Evolutionary conservation across 2,888 invertebrate species (phyloP), one percentile per base, ranked within the genome.

Genomic region (Gortyna flavago): DNA sequence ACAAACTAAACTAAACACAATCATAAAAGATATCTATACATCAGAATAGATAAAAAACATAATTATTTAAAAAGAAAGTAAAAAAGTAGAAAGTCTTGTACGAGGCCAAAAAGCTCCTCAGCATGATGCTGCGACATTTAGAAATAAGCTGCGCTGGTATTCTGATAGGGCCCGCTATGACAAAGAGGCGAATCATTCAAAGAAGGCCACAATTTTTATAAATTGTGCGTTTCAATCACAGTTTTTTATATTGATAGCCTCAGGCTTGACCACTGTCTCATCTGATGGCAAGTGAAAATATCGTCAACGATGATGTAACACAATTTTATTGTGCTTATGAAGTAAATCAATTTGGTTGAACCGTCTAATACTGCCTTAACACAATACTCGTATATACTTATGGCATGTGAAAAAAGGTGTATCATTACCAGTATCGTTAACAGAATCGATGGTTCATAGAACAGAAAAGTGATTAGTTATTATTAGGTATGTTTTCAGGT

Each of bases 381-480:
- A 62, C 51, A 1, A 16, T 57, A 81, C 81, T 80, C 25, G 25
- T 79, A 59, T 44, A 54, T 75, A 76, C 68, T 77, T 62, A 71
- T 25, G 57, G 76, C 72, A 72, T 84, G 81, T 85, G 81, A 73
- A 84, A 89, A 90, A 88, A 84, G 81, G 85, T 85, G 74, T 89
- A 86, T 85, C 81, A 88, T 89, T 89, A 87, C 75, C 54, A 48
- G 75, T 85, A 86, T 86, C 69, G 72, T 77, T 77, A 81, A 65
- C 62, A 35, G 72, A 84, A 87, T 79, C 79, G 74, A 80, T 80
- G 41, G 48, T 79, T 79, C 79, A 67, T 57, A 54, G 71, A 77
- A 78, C 32, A 67, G 65, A 69, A 80, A 77, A 86, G n/a, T n/a
- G n/a, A n/a, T n/a, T n/a, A 65, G 59, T 83, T 62, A 83, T 83